Conservation (phyloP, 2,797 vertebrate species). For the Xenopus petersii region DNA sequence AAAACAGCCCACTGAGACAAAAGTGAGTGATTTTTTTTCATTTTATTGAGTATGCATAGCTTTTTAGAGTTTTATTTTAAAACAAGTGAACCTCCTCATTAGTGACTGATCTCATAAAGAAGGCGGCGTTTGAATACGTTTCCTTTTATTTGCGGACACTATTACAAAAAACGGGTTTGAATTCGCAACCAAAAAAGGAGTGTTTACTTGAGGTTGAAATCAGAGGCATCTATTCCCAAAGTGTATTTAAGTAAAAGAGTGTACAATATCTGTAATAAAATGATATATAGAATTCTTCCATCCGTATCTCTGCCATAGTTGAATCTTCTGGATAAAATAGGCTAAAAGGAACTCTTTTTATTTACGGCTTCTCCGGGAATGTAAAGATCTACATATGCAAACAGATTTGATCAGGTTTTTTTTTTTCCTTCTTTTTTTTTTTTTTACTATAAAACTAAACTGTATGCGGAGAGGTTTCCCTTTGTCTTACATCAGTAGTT, state of each 20-base stretch:
- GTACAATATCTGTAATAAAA: constrained; percentile 73
- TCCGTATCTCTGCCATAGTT: constrained; percentile 48
- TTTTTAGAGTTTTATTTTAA: constrained; percentile 7
- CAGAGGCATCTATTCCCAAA: constrained; percentile 72
- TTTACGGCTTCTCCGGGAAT: constrained; percentile 72
- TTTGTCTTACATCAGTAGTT: constrained; percentile 75
- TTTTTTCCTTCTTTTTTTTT: constrained; percentile 49
- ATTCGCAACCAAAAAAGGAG: constrained; percentile 80
- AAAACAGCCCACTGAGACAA: not conserved
- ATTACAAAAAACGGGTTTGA: constrained; percentile 77
- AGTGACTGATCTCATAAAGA: constrained; percentile 6
- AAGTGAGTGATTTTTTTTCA: not conserved
- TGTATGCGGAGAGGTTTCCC: constrained; percentile 42
- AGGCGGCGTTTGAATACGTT: constrained; percentile 58
- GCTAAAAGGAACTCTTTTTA: constrained; percentile 48
- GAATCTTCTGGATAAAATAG: constrained; percentile 55
- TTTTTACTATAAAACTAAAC: constrained; percentile 48
- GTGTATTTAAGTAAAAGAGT: constrained; percentile 67
- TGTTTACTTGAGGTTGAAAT: constrained; percentile 76
- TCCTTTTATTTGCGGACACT: constrained; percentile 72
- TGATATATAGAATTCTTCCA: constrained; percentile 56
- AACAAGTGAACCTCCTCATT: constrained; percentile 11
- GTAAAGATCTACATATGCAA: constrained; percentile 78
- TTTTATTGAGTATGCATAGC: constrained; percentile 13
- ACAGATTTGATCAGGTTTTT: constrained; percentile 53